A percentile compares a stretch with the other conserved stretches of the same genome.
phyloP scores from a whole-genome alignment of 1,140 invertebrate genomes.

The Myzus persicae region DNA sequence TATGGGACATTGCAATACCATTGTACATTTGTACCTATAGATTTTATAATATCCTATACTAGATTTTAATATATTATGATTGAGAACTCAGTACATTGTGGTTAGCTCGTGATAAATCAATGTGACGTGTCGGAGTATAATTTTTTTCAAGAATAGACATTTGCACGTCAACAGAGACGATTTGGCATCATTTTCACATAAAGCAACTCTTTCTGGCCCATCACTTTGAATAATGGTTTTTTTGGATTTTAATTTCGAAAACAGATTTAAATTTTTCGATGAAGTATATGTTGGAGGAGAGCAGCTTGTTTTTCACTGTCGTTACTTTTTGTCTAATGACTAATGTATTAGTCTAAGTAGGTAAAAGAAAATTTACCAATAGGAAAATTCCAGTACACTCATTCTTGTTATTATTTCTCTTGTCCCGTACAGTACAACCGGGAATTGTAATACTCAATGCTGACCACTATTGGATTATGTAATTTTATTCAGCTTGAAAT shows the following conservation, averaged over 20 bases:
- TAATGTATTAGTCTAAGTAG: not conserved
- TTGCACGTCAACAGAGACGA: not conserved
- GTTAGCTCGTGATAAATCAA: not conserved
- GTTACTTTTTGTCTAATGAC: not conserved
- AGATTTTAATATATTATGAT: not conserved
- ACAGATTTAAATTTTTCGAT: not conserved
- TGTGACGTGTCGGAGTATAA: not conserved
- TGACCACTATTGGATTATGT: not conserved
- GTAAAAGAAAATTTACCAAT: not conserved
- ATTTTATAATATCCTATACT: not conserved
- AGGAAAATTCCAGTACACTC: not conserved
- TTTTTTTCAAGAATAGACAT: not conserved
- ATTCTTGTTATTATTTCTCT: not conserved
- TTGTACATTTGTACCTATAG: not conserved
- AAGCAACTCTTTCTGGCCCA: not conserved
- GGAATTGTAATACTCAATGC: not conserved
- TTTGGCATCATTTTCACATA: not conserved
- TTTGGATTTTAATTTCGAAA: not conserved
- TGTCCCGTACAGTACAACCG: not conserved
- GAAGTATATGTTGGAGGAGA: not conserved
- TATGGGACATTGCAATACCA: too few species aligned
- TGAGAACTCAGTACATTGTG: not conserved
- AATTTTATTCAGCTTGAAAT: not conserved
- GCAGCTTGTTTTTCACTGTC: not conserved
- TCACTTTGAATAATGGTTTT: not conserved